phyloP scores from a whole-genome alignment of 2,888 invertebrate species.

The Dinocampus coccinellae region DNA sequence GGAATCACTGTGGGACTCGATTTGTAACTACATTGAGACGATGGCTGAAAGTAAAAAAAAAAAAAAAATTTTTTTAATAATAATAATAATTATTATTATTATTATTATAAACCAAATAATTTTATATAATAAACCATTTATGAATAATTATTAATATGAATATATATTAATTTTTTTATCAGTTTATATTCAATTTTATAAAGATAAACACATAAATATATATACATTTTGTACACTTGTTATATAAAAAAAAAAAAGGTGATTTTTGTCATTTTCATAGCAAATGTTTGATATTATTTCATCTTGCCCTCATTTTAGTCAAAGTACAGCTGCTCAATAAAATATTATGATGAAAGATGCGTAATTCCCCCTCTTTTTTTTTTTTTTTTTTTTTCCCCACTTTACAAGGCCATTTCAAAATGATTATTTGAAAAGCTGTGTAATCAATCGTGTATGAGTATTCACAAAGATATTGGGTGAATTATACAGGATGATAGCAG shows the following conservation, averaged over 20 bases:
- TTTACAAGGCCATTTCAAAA: slow-evolving; percentile 52
- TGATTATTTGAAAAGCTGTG: slow-evolving; percentile 59
- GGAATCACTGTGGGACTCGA: slow-evolving; percentile 73
- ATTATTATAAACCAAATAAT: too few species aligned
- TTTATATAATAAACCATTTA: background rate
- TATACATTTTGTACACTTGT: too few species aligned
- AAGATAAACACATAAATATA: slow-evolving; percentile 24
- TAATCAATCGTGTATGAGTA: slow-evolving; percentile 51
- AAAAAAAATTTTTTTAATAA: too few species aligned
- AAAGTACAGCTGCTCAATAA: slow-evolving; percentile 37
- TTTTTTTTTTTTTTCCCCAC: too few species aligned
- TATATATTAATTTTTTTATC: slow-evolving; percentile 11
- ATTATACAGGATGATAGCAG: slow-evolving; percentile 38
- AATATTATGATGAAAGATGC: slow-evolving; percentile 30
- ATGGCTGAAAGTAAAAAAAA: slow-evolving; percentile 71
- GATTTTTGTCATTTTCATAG: too few species aligned
- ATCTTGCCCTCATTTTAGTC: slow-evolving; percentile 14
- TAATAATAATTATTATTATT: too few species aligned
- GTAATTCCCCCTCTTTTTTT: slow-evolving; percentile 43
- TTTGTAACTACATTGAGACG: slow-evolving; percentile 77
- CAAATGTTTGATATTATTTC: too few species aligned
- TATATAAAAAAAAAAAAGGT: too few species aligned
- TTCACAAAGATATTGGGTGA: slow-evolving; percentile 35
- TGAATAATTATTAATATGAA: background rate
- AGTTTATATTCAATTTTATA: slow-evolving; percentile 17